phyloP scores from a whole-genome alignment of 1,140 invertebrate genomes.

The Heliconius congener region DNA sequence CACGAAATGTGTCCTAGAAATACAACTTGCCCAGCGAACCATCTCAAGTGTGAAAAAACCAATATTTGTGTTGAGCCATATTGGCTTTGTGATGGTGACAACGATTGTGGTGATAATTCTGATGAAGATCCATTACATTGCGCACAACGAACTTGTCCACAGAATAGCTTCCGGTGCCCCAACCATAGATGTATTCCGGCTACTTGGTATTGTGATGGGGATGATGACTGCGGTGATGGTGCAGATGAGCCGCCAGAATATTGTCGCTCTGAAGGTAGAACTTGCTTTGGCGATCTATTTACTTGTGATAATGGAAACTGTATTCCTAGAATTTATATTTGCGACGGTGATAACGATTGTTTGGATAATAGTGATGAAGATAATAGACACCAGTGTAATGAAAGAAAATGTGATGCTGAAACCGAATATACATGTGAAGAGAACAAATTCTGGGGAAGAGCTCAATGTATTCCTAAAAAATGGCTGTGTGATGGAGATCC shows the following conservation, averaged over 20 bases:
- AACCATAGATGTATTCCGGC: slow-evolving; percentile 94
- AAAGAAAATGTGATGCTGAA: slow-evolving; percentile 94
- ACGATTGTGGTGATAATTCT: slow-evolving; percentile 97
- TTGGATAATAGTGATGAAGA: slow-evolving; percentile 96
- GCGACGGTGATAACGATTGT: slow-evolving; percentile 96
- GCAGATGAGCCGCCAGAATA: slow-evolving; percentile 95
- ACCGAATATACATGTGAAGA: slow-evolving; percentile 95
- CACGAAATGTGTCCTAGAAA: slow-evolving; percentile 92
- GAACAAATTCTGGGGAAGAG: slow-evolving; percentile 94
- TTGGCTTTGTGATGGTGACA: slow-evolving; percentile 96
- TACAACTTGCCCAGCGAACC: slow-evolving; percentile 92
- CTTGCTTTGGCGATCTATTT: slow-evolving; percentile 96
- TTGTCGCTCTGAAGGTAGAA: slow-evolving; percentile 95
- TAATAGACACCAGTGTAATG: slow-evolving; percentile 94
- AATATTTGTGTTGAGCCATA: slow-evolving; percentile 98
- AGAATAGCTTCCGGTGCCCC: slow-evolving; percentile 94
- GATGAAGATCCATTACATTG: slow-evolving; percentile 96
- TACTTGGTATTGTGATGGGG: slow-evolving; percentile 96
- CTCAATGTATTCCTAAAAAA: slow-evolving; percentile 95
- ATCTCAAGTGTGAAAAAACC: slow-evolving; percentile 95
- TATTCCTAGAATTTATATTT: slow-evolving; percentile 97
- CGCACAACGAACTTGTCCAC: slow-evolving; percentile 92
- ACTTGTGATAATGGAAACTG: slow-evolving; percentile 99
- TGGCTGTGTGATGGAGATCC: slow-evolving; percentile 98
- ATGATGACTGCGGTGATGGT: slow-evolving; percentile 94